Evolutionary conservation across 2,888 invertebrate genomes (phyloP), one percentile per base, ranked within the genome.

Genomic region (Poecilus cupreus): DNA sequence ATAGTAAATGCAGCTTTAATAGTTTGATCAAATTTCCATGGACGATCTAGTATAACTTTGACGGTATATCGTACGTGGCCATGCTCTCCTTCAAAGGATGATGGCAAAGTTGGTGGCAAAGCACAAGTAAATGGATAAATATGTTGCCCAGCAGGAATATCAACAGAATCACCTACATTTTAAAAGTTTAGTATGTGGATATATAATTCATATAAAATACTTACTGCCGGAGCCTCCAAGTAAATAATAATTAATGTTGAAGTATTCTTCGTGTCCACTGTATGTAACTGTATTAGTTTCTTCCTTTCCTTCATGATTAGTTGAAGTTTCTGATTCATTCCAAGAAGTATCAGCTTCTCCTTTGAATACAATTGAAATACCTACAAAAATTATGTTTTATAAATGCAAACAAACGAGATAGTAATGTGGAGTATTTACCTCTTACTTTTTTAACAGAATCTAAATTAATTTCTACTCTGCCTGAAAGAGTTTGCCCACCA

Each of bases 1-100:
- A 97, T 94, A 74, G 95, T 96, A 86, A 97, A 96, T 3, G 94
- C 93, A 88, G 92, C 92, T 90, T 96, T 96, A 68, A 93, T 93
- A 84, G 95, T 95, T 86, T 96, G 94, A 89, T 97, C 96, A 87
- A 95, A 94, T 86, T 95, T 95, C 93, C 95, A 96, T 4, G 96
- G 94, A 18, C 95, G 91, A 86, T 96, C 96, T 16, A 97, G 90
- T 0, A 92, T 93, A 0, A 95, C 94, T 88, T 94, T 96, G n/a
- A 96, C 92, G 3, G 93, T 93, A 86, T 97, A 97, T 13, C 95
- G 91, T 39, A 97, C 92, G 86, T 93, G 92, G 0, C 97, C 96
- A 85, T 90, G 88, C 85, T 91, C 87, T 0, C 95, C 94, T 87
- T 94, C 94, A 87, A 95, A 96, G 0, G 95, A 95, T 1, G 95